phyloP scores from a whole-genome alignment of 2,797 vertebrate species.

The Phyllotis vaccarum region DNA sequence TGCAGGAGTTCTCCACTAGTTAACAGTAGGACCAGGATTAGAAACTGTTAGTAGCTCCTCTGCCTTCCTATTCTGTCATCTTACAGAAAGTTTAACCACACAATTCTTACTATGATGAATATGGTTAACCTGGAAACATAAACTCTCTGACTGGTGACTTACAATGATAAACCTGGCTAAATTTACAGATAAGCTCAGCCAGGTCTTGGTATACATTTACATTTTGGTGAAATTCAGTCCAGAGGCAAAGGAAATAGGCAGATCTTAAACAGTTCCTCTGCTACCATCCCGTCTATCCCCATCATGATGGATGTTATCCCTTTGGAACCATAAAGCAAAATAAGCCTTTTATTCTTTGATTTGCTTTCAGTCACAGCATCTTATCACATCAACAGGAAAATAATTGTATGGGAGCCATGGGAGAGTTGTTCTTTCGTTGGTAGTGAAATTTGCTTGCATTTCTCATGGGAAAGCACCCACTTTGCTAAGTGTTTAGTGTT shows the following conservation, averaged over 20 bases:
- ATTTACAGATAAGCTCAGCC: slow-evolving; percentile 53
- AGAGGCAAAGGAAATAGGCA: neutral
- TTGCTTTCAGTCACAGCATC: neutral
- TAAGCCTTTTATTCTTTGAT: neutral
- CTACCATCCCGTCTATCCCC: neutral
- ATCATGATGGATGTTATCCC: neutral
- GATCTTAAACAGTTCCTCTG: neutral
- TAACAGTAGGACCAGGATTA: neutral
- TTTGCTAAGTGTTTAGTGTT: slow-evolving; percentile 63
- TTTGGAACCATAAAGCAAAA: neutral
- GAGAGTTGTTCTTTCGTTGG: neutral
- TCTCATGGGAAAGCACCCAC: slow-evolving; percentile 37
- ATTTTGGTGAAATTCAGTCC: slow-evolving; percentile 15
- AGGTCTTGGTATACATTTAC: neutral
- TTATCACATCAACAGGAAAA: neutral
- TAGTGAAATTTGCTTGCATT: neutral
- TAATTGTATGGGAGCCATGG: accelerated
- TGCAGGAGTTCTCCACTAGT: neutral
- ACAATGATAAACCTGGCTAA: slow-evolving; percentile 58
- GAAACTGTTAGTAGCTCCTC: neutral
- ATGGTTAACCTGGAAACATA: neutral
- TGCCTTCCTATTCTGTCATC: neutral
- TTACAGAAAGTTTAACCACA: neutral
- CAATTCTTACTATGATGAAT: neutral
- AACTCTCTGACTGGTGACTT: slow-evolving; percentile 60